These are phyloP conservation scores for Crax fasciolata DNA, from an alignment of 2,797 vertebrate genomes.

Conservation along the genomic window DNA sequence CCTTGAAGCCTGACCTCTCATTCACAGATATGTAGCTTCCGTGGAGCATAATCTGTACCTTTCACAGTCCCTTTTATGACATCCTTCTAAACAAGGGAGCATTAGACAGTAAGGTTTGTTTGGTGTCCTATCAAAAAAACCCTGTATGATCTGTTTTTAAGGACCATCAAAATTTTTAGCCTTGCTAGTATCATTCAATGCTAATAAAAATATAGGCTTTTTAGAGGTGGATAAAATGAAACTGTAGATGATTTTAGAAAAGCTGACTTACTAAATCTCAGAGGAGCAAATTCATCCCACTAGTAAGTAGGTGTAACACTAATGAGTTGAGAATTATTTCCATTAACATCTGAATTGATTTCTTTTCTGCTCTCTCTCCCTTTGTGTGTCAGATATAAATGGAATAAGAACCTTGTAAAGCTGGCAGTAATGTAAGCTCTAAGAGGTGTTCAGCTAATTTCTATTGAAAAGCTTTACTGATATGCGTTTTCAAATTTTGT, in stretches of 20 bases:
- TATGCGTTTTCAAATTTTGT: conserved; percentile 10
- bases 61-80: neutral
- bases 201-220: conserved; percentile 43
- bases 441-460: conserved; percentile 18
- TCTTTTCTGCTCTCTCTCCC: conserved; percentile 47
- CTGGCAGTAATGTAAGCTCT: conserved; percentile 22
- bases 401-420: conserved; percentile 24
- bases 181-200: neutral
- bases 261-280: conserved; percentile 47
- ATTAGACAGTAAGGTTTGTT: neutral
- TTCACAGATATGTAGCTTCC: neutral
- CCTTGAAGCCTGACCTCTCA: neutral
- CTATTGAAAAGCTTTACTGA: conserved; percentile 15
- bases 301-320: conserved; percentile 50
- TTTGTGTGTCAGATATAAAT: conserved; percentile 43
- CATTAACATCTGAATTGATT: conserved; percentile 58
- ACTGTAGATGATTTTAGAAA: conserved; percentile 47
- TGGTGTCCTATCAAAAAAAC: conserved; percentile 2
- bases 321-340: conserved; percentile 57
- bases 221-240: conserved; percentile 20
- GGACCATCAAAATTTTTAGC: conserved; percentile 12
- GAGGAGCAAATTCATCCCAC: conserved; percentile 33
- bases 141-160: neutral
- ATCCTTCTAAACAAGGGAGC: neutral
- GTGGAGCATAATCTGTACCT: neutral